Evolutionary conservation across 2,113 vertebrate species (phyloP).

Genomic region (Actenoides lindsayi): DNA sequence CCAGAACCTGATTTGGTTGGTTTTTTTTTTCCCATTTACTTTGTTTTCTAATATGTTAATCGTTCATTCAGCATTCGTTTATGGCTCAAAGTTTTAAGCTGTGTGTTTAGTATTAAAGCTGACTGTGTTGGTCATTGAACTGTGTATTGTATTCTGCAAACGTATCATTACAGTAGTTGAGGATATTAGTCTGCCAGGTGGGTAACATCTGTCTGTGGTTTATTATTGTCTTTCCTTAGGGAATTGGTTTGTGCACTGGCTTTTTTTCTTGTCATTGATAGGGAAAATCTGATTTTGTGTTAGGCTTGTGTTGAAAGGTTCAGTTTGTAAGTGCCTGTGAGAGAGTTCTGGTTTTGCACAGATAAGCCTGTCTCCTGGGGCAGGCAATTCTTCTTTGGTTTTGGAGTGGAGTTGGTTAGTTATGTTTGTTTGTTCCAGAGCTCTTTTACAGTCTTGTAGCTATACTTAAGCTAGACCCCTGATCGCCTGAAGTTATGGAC

Average conservation of each 20-base stretch:
- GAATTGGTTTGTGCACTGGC: background rate
- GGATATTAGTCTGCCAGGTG: background rate
- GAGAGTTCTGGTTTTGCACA: background rate
- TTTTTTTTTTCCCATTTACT: background rate
- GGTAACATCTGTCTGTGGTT: background rate
- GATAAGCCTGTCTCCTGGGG: background rate
- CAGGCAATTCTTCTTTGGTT: background rate
- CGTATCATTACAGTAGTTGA: accelerated
- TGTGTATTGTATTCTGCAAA: background rate
- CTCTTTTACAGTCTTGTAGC: background rate
- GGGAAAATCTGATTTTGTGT: background rate
- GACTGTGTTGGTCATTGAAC: accelerated
- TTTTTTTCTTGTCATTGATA: background rate
- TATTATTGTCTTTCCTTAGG: background rate
- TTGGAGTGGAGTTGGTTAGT: background rate
- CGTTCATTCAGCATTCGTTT: background rate
- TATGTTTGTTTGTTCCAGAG: background rate
- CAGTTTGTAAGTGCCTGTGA: background rate
- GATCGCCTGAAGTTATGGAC: background rate
- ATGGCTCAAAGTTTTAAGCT: accelerated
- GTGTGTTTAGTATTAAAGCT: background rate
- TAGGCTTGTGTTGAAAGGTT: accelerated
- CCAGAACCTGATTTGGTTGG: background rate
- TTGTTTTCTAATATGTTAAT: background rate
- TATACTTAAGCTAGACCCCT: background rate